A percentile compares a stretch with the other conserved stretches of the same genome.
Evolutionary conservation across 64 coral and sea anemone species (phyloP).

Genomic region (Actinia tenebrosa): DNA sequence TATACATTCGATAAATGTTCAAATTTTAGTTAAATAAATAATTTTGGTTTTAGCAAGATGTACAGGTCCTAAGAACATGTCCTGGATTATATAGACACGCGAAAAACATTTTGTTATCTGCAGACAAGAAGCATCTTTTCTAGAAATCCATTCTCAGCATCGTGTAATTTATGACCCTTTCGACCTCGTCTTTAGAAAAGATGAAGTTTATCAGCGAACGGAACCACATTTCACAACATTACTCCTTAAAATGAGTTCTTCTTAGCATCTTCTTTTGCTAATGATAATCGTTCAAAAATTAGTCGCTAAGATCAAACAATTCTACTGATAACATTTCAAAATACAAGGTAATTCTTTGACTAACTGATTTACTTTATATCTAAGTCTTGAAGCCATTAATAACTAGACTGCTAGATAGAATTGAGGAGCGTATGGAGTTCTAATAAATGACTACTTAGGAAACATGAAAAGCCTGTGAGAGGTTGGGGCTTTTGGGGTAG

Average conservation of each 20-base stretch:
- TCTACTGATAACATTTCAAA: not conserved
- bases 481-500: not conserved
- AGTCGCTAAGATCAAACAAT: not conserved
- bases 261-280: not conserved
- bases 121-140: not conserved
- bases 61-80: not conserved
- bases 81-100: not conserved
- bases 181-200: not conserved
- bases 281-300: not conserved
- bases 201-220: constrained; percentile 7
- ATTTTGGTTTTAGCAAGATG: not conserved
- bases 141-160: not conserved
- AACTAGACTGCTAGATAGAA: constrained; percentile 8
- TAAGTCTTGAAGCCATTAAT: constrained; percentile 11
- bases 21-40: not conserved
- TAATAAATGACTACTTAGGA: constrained; percentile 23
- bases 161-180: constrained; percentile 25
- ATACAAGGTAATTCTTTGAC: not conserved
- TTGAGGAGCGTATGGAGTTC: not conserved
- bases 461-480: constrained; percentile 12
- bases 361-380: constrained; percentile 4
- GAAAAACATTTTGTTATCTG: not conserved
- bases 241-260: not conserved
- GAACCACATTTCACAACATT: not conserved
- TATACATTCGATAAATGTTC: not conserved